A percentile compares a stretch with the other conserved stretches of the same genome.
Evolutionary conservation across 2,888 invertebrate species (phyloP).

Genomic region (Embidobia sp.): DNA sequence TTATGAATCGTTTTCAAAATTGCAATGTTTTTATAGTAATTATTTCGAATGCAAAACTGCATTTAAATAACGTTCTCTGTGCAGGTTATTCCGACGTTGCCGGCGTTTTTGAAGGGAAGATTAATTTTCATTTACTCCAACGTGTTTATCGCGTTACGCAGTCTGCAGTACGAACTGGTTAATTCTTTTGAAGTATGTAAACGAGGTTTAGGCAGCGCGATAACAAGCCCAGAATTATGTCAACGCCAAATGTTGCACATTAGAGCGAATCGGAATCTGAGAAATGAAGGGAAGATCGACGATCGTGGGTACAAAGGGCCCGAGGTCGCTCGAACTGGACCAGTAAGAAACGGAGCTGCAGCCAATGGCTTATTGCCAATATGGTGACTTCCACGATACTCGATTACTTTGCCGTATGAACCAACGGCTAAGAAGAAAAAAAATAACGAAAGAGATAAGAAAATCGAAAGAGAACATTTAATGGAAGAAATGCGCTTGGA

Average conservation of each 20-base stretch:
- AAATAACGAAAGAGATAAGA: conserved; percentile 33
- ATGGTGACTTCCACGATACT: conserved; percentile 45
- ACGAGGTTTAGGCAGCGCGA: conserved; percentile 17
- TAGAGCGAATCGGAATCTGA: background rate
- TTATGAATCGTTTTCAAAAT: too few species aligned
- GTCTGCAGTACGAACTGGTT: conserved; percentile 13
- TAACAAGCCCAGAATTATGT: conserved; percentile 30
- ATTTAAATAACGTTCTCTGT: too few species aligned
- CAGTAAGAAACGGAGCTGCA: conserved; percentile 19
- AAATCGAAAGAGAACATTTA: conserved; percentile 18
- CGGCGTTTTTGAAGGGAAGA: too few species aligned
- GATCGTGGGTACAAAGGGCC: conserved; percentile 25
- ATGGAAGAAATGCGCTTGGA: conserved; percentile 17
- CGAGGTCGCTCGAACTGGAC: conserved; percentile 18
- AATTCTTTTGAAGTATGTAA: conserved; percentile 37
- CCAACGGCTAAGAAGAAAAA: conserved; percentile 12
- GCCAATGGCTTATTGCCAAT: conserved; percentile 54
- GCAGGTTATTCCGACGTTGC: too few species aligned
- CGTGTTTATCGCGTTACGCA: conserved; percentile 15
- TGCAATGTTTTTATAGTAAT: too few species aligned
- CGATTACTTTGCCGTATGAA: conserved; percentile 38
- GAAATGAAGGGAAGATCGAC: conserved; percentile 33
- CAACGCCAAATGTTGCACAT: conserved; percentile 31
- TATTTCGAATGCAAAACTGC: too few species aligned
- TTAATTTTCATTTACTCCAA: conserved; percentile 3